These are phyloP conservation scores for Trigoniulus corallinus DNA, from an alignment of 1,140 invertebrate species.

Conservation along the genomic window DNA sequence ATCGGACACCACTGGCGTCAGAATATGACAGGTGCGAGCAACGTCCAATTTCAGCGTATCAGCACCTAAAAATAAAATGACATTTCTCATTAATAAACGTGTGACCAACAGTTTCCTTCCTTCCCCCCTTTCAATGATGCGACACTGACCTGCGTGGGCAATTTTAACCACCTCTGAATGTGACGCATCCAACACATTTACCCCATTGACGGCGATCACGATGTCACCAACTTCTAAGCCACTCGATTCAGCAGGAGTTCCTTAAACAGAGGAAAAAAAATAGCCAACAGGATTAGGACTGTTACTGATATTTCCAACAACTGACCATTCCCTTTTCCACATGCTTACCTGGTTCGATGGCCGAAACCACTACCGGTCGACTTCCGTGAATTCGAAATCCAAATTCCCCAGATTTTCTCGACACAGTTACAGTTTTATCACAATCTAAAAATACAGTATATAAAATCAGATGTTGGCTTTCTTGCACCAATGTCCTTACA, in stretches of 20 bases:
- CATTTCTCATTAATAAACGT: not conserved
- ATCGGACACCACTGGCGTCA: slow-evolving; percentile 14
- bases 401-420: slow-evolving; percentile 70
- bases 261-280: slow-evolving; percentile 16
- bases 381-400: slow-evolving; percentile 91
- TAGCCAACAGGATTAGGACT: no score
- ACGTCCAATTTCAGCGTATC: slow-evolving; percentile 73
- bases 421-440: slow-evolving; percentile 66
- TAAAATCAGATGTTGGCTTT: not conserved
- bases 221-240: slow-evolving; percentile 88
- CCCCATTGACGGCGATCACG: slow-evolving; percentile 75
- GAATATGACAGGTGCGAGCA: slow-evolving; percentile 61
- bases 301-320: no score
- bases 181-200: slow-evolving; percentile 73
- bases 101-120: no score
- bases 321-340: no score
- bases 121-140: no score
- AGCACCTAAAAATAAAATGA: slow-evolving; percentile 22
- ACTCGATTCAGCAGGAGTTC: slow-evolving; percentile 60
- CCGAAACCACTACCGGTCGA: slow-evolving; percentile 85
- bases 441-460: slow-evolving; percentile 43
- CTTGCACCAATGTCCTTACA: not conserved
- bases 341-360: slow-evolving; percentile 58
- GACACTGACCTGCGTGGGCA: slow-evolving; percentile 65
- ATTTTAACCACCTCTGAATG: slow-evolving; percentile 91